A percentile compares a stretch with the other conserved stretches of the same genome.
These are phyloP conservation scores for Pseudomyrmex dendroicus DNA, from an alignment of 1,140 invertebrate genomes.

Conservation along the genomic window DNA sequence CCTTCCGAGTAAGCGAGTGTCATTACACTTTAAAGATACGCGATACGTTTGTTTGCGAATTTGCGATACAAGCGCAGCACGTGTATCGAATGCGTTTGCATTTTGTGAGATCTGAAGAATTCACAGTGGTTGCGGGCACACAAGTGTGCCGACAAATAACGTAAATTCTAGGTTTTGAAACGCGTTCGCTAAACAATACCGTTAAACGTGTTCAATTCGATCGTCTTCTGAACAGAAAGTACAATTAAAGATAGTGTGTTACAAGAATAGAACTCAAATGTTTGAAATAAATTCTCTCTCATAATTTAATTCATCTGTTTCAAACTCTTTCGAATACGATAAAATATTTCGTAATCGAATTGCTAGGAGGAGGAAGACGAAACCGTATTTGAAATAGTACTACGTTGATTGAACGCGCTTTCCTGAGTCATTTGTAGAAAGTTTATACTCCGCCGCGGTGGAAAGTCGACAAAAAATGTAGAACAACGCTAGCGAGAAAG, in stretches of 20 bases:
- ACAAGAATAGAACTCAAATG: not conserved
- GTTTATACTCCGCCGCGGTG: slow-evolving; percentile 50
- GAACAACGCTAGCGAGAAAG: slow-evolving; percentile 52
- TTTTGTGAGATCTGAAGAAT: slow-evolving; percentile 18
- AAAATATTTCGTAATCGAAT: slow-evolving; percentile 21
- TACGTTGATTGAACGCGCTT: slow-evolving; percentile 33
- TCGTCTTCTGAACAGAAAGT: not conserved
- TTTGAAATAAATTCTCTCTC: not conserved
- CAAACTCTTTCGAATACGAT: not conserved
- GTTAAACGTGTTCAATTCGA: not conserved
- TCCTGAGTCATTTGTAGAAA: slow-evolving; percentile 58
- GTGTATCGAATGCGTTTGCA: slow-evolving; percentile 42
- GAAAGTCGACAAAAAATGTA: slow-evolving; percentile 61
- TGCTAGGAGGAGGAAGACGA: slow-evolving; percentile 8
- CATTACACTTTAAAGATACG: slow-evolving; percentile 15
- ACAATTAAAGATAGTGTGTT: not conserved
- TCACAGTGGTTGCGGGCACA: slow-evolving; percentile 47
- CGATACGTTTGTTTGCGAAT: slow-evolving; percentile 10
- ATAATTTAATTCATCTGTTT: not conserved
- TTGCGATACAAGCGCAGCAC: slow-evolving; percentile 24
- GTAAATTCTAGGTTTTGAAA: slow-evolving; percentile 3
- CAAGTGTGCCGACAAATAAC: slow-evolving; percentile 30
- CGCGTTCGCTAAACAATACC: not conserved
- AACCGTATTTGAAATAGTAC: slow-evolving; percentile 2
- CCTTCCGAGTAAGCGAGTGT: not conserved